Conservation (phyloP, 2,888 invertebrate species). For the Synergus itoensis region DNA sequence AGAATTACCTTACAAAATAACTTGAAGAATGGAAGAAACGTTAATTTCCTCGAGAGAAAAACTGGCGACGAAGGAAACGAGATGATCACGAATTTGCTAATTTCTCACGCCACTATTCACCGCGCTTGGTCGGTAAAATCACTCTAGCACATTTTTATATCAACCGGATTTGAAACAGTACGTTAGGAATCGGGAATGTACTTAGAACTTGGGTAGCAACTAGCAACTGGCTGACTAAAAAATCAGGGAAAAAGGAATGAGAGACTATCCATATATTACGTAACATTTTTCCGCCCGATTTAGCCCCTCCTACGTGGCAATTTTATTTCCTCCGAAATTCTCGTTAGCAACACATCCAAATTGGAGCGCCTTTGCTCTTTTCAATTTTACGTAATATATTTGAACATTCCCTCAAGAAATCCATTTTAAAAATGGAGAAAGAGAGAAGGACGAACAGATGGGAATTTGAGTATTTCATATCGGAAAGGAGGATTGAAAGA, state of each 20-base stretch:
- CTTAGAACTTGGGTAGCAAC: conserved; percentile 34
- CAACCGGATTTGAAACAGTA: conserved; percentile 26
- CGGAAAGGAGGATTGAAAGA: not conserved
- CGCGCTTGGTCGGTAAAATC: conserved; percentile 40
- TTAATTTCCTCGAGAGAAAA: not conserved
- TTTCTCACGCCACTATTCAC: conserved; percentile 41
- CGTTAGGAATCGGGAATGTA: not conserved
- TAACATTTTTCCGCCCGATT: not conserved
- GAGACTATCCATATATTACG: not conserved
- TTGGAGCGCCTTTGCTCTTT: not conserved
- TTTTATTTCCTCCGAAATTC: not conserved
- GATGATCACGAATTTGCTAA: conserved; percentile 25
- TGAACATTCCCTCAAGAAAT: not conserved
- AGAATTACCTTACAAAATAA: not conserved
- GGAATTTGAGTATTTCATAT: not conserved
- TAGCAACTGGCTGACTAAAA: not conserved
- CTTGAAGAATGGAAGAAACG: not conserved
- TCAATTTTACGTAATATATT: not conserved
- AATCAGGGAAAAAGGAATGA: not conserved
- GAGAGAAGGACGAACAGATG: not conserved
- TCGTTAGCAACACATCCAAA: not conserved
- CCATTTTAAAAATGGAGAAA: not conserved
- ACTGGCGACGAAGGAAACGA: not conserved
- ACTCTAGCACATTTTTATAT: conserved; percentile 38
- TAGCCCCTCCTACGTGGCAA: too few species aligned